Evolutionary conservation across 1,140 invertebrate genomes (phyloP).

Genomic region (Pomacea maculata): DNA sequence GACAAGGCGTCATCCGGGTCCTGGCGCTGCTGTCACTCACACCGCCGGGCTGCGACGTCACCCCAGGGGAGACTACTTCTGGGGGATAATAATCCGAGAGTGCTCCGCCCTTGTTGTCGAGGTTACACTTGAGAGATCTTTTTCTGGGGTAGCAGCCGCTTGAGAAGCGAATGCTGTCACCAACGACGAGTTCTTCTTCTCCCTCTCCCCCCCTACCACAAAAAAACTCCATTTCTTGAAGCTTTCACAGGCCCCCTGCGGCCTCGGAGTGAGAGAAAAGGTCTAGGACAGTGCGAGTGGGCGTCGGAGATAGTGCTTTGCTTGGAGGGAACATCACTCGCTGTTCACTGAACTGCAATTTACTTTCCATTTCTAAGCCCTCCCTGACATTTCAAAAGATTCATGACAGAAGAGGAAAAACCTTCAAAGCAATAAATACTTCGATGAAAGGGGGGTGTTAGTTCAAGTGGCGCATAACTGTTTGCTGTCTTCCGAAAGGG

Average conservation of each 20-base stretch:
- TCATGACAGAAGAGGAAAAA: too few relatives aligned
- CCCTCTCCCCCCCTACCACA: too few relatives aligned
- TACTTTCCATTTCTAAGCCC: too few relatives aligned
- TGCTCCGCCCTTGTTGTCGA: constrained; percentile 22
- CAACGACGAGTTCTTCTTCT: background rate
- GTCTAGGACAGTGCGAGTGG: background rate
- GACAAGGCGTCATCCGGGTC: constrained; percentile 23
- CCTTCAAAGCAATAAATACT: too few relatives aligned
- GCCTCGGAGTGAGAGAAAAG: background rate
- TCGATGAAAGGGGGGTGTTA: too few relatives aligned
- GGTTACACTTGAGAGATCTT: constrained; percentile 16
- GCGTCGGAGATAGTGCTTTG: background rate
- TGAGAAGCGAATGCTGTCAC: background rate
- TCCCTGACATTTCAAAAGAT: too few relatives aligned
- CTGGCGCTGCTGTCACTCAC: constrained; percentile 22
- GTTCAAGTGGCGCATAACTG: too few relatives aligned
- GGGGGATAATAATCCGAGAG: constrained; percentile 23
- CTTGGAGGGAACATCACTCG: background rate
- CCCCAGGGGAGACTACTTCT: constrained; percentile 10
- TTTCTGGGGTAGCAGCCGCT: constrained; percentile 1
- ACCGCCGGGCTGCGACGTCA: background rate
- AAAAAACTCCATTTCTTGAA: background rate
- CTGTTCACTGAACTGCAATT: too few relatives aligned
- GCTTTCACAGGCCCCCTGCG: background rate
- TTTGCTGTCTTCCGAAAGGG: too few relatives aligned